These are phyloP conservation scores for Epinephelus lanceolatus DNA, from an alignment of 2,113 vertebrate species.

Conservation along the genomic window DNA sequence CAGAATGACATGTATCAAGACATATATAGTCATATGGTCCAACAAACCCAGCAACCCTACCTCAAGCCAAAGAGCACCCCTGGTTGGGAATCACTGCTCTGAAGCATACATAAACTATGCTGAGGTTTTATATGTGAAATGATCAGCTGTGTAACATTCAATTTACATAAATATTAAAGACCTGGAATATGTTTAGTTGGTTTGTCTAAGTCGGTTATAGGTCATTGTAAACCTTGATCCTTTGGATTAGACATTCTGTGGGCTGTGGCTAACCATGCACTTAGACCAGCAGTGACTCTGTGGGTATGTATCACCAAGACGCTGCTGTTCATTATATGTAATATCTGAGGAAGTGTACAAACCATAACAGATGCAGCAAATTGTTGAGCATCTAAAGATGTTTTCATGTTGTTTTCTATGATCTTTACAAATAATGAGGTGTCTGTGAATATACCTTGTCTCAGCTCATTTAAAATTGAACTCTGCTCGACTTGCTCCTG, in stretches of 20 bases:
- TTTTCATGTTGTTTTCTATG: background rate
- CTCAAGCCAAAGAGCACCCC: background rate
- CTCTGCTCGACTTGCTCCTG: conserved; percentile 19
- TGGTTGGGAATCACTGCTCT: background rate
- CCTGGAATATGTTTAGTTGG: background rate
- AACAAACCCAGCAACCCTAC: no score
- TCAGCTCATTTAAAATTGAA: conserved; percentile 35
- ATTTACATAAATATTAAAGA: background rate
- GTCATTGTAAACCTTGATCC: background rate
- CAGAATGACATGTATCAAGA: no score
- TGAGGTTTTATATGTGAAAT: background rate
- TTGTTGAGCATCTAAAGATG: background rate
- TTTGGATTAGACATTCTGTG: background rate
- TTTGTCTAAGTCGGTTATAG: background rate
- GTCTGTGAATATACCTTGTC: background rate
- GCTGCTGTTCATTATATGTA: background rate
- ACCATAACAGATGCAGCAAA: background rate
- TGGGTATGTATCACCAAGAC: background rate
- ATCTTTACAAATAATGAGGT: conserved; percentile 1
- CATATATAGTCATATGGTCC: no score
- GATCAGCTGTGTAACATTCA: background rate
- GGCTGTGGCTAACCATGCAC: conserved; percentile 21
- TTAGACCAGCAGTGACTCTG: background rate
- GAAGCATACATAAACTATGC: background rate
- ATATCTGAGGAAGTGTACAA: background rate